These are phyloP conservation scores for Iguana delicatissima DNA, from an alignment of 2,797 vertebrate species.

Conservation along the genomic window DNA sequence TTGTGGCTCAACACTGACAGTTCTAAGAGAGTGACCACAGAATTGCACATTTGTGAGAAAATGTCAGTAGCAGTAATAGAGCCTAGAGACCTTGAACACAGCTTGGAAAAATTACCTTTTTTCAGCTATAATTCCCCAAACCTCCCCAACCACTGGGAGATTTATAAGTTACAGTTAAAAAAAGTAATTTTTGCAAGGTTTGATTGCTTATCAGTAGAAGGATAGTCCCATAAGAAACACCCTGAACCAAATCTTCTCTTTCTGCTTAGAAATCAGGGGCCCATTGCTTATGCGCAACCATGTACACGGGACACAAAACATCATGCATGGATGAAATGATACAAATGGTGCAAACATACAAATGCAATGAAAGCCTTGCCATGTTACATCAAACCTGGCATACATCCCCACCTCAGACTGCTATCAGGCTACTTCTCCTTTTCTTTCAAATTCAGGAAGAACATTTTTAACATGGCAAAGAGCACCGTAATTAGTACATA, in stretches of 20 bases:
- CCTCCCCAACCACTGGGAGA: too few relatives aligned
- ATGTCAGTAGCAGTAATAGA: not conserved
- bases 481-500: slow-evolving; percentile 92
- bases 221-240: not conserved
- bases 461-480: slow-evolving; percentile 73
- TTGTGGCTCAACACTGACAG: not conserved
- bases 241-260: not conserved
- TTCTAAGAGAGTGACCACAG: not conserved
- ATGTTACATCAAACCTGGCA: slow-evolving; percentile 18
- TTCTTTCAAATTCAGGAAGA: slow-evolving; percentile 67
- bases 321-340: slow-evolving; percentile 26
- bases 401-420: slow-evolving; percentile 67
- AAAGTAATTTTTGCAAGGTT: too few relatives aligned
- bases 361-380: slow-evolving; percentile 18
- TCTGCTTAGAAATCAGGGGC: not conserved
- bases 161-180: too few relatives aligned
- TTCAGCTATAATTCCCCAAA: not conserved
- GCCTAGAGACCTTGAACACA: not conserved
- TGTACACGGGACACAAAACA: not conserved
- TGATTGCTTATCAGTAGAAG: not conserved
- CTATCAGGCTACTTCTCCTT: slow-evolving; percentile 78
- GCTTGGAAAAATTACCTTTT: not conserved
- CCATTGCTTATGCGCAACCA: not conserved
- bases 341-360: not conserved
- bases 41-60: slow-evolving; percentile 3